Evolutionary conservation across 1,140 invertebrate species (phyloP).

Genomic region (Centruroides vittatus): DNA sequence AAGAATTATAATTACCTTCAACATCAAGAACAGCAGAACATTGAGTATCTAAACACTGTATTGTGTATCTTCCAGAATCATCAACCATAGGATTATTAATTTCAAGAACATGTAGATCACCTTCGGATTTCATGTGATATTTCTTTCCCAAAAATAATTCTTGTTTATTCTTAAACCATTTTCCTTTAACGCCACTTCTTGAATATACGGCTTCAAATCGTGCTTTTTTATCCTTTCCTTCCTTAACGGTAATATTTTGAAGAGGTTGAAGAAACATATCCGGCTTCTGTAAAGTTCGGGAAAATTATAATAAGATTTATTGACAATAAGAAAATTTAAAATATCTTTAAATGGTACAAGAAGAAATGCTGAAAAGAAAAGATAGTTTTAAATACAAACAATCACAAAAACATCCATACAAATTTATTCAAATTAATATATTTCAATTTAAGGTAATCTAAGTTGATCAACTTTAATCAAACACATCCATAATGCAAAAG

Average conservation of each 20-base stretch:
- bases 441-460: no score
- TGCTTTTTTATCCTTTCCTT: slow-evolving; percentile 93
- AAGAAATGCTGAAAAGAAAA: neutral
- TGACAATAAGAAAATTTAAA: neutral
- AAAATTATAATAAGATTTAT: neutral
- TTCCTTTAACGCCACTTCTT: slow-evolving; percentile 77
- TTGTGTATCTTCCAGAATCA: slow-evolving; percentile 92
- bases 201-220: slow-evolving; percentile 79
- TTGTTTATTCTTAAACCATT: slow-evolving; percentile 81
- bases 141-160: slow-evolving; percentile 82
- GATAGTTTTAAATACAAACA: neutral
- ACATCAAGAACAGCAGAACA: slow-evolving; percentile 86
- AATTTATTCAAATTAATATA: no score
- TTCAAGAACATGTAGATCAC: slow-evolving; percentile 75
- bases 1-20: slow-evolving; percentile 34
- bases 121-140: slow-evolving; percentile 84
- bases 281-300: slow-evolving; percentile 52
- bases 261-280: slow-evolving; percentile 89
- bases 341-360: neutral
- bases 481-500: no score
- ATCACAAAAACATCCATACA: no score
- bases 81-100: slow-evolving; percentile 88
- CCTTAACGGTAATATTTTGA: slow-evolving; percentile 83
- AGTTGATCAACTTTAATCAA: no score
- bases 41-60: slow-evolving; percentile 79